Evolutionary conservation across 2,113 vertebrate species (phyloP), one percentile per base, ranked within the genome.

Genomic region (Edolisoma coerulescens): DNA sequence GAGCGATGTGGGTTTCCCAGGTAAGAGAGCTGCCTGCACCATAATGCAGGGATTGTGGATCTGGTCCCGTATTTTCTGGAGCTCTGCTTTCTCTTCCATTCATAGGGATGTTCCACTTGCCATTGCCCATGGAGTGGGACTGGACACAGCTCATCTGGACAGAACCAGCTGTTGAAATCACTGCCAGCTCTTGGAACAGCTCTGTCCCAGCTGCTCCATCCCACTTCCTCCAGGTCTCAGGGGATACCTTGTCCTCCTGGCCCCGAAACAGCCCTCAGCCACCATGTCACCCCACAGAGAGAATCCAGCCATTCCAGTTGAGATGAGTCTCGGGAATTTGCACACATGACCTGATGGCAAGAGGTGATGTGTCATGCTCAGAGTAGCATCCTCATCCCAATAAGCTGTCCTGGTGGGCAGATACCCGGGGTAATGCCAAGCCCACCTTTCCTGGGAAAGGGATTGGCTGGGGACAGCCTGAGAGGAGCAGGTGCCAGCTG

Each of bases 311-410:
- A 44, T 3, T 0, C 32, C 60, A 79, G 35, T 5, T 41, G 70
- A 78, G 27, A 4, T 17, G 60, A 18, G 52, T 1, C 56, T 79
- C 0, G 0, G 61, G 13, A 65, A 24, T 1, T 3, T 4, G 0
- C 52, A 63, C 26, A 7, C 15, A 1, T 20, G 71, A 16, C 22
- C 35, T 2, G 7, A 16, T 18, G 47, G 42, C 39, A 53, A 6
- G 11, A 59, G n/a, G n/a, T 32, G 20, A 42, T 0, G 2, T 35
- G 32, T 23, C 20, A 35, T 1, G 1, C 37, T 84, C 60, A 49
- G 73, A 78, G 39, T 27, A 70, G 5, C 44, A 52, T 23, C 39
- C 23, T 67, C 6, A 1, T 11, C 19, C 12, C 2, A 1, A 13
- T 2, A 1, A 69, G 6, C 16, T 73, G 16, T 50, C 33, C 47